phyloP scores from a whole-genome alignment of 1,140 invertebrate genomes.

The Lineus longissimus region DNA sequence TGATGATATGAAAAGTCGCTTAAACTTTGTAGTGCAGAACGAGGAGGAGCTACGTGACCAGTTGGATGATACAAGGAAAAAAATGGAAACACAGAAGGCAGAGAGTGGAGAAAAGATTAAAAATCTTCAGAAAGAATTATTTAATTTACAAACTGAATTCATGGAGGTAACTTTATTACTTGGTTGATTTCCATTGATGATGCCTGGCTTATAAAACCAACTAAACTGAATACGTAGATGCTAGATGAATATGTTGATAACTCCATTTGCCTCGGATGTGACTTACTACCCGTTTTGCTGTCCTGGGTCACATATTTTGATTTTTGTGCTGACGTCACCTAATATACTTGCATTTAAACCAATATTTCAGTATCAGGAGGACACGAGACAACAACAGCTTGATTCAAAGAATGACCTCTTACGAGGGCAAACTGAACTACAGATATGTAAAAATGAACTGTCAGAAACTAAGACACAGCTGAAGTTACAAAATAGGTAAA shows the following conservation, averaged over 20 bases:
- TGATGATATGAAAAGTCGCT: conserved; percentile 18
- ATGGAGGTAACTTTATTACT: conserved; percentile 19
- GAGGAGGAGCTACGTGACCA: conserved; percentile 23
- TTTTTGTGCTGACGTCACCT: no score
- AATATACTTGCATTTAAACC: no score
- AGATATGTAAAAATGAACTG: conserved; percentile 24
- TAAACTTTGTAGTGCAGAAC: conserved; percentile 18
- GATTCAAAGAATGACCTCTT: conserved; percentile 28
- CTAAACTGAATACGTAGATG: no score
- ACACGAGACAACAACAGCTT: conserved; percentile 20
- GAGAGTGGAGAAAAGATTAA: conserved; percentile 24
- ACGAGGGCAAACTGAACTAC: conserved; percentile 23
- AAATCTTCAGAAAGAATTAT: conserved; percentile 23
- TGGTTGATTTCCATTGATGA: no score
- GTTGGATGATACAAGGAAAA: conserved; percentile 20
- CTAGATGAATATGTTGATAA: no score
- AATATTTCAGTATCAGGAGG: conserved; percentile 24
- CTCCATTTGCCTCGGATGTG: no score
- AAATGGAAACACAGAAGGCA: conserved; percentile 17
- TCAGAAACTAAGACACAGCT: conserved; percentile 31
- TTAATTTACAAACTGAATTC: conserved; percentile 25
- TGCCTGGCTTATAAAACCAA: no score
- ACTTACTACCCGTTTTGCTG: no score
- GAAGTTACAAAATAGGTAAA: conserved; percentile 28
- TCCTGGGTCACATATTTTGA: no score